These are phyloP conservation scores for Bostrychus sinensis DNA, from an alignment of 2,113 vertebrate species.

Conservation along the genomic window DNA sequence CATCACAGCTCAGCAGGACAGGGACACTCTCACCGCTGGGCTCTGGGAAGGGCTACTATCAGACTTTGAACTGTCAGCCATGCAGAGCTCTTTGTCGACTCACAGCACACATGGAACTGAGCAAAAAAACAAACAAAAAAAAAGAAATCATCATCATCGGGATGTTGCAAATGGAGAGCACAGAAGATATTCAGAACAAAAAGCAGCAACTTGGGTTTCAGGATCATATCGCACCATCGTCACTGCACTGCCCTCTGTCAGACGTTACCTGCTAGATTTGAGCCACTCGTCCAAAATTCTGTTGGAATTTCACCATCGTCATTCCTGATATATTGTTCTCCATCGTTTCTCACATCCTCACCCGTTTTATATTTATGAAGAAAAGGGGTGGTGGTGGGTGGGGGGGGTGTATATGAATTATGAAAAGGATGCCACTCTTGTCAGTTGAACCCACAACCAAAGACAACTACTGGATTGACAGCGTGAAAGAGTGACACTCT, in stretches of 20 bases:
- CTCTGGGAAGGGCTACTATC: conserved; percentile 36
- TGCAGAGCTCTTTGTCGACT: conserved; percentile 39
- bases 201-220: conserved; percentile 12
- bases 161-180: conserved; percentile 36
- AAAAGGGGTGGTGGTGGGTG: conserved; percentile 14
- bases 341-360: conserved; percentile 5
- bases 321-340: conserved; percentile 14
- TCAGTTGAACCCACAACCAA: conserved; percentile 58
- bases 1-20: conserved; percentile 51
- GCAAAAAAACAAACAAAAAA: not conserved
- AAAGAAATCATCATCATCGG: too few species aligned
- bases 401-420: conserved; percentile 15
- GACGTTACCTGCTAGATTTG: conserved; percentile 69
- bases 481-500: conserved; percentile 23
- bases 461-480: conserved; percentile 49
- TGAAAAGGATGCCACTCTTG: conserved; percentile 14
- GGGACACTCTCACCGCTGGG: conserved; percentile 30
- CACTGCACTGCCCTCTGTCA: conserved; percentile 58
- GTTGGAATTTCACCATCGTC: conserved; percentile 23
- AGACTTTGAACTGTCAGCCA: conserved; percentile 46
- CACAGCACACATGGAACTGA: conserved; percentile 35
- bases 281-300: conserved; percentile 60
- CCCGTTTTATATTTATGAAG: conserved; percentile 45
- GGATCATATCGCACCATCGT: conserved; percentile 34
- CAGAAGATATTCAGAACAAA: conserved; percentile 36